Evolutionary conservation across 1,140 invertebrate genomes (phyloP), one percentile per base, ranked within the genome.

Genomic region (Hypothenemus hampei): DNA sequence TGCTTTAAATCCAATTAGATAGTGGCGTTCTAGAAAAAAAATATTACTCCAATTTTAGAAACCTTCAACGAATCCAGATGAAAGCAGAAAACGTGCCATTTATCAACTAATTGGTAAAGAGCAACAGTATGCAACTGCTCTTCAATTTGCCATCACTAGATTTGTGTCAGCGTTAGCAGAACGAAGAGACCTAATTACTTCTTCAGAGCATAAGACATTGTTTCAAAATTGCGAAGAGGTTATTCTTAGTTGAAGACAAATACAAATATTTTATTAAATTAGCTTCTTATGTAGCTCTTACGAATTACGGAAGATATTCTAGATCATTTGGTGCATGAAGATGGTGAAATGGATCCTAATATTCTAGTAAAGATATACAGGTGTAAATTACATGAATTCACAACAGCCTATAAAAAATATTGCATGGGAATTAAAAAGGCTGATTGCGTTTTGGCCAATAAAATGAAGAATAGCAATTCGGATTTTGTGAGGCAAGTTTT

Each of bases 191-290:
- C 73, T 90, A 1, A 80, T 89, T 11, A 81, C 81, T 1, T 76
- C 81, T 3, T 78, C 78, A 20, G 87, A 91, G 64, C 86, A 90
- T 69, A 77, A 82, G 66, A 78, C 84, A 6, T 73, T 91, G 8
- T 91, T 90, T 67, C 88, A 91, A 72, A 91, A 91, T 69, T 78
- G 85, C 47, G 87, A 90, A 69, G 88, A 91, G 73, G 81, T 82
- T 15, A 54, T 21, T 52, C 22, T 16, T 21, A 4, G 11, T n/a
- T n/a, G n/a, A n/a, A n/a, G n/a, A n/a, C n/a, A n/a, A n/a, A n/a
- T n/a, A n/a, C n/a, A n/a, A n/a, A n/a, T 16, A 2, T 37, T 37
- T n/a, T 8, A 37, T 16, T 37, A 15, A 37, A 2, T 37, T 37
- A 37, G 10, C 16, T 7, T 36, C 8, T n/a, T 40, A 31, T 73